Base-by-base conservation (phyloP, 2,888 invertebrate species). In the Morinoia aosen region DNA sequence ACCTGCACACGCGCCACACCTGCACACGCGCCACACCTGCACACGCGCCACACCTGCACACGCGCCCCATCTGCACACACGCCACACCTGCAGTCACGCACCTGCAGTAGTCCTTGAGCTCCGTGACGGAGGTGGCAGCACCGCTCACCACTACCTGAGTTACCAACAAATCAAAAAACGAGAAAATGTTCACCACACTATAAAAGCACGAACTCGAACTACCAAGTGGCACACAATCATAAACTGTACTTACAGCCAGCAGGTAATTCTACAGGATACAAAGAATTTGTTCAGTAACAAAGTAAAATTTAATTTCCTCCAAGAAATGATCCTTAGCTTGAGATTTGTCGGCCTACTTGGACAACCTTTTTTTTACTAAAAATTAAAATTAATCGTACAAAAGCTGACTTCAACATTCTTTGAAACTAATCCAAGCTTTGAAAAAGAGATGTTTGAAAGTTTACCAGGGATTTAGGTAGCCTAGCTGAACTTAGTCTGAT, bases 91-190 rank as follows among this genome's bases (percentile, higher is more conserved):
- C 97, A 96, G 99, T 97, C 7, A 99, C 99, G 40, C 95, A 95
- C 58, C 61, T 95, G 97, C 99, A 99, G 97, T 99, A 99, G 61
- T 98, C 97, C 95, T 98, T 97, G 48, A 99, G 98, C 97, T 99
- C 98, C 56, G 97, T 97, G 14, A 98, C 98, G 0, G 98, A 98
- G 96, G 98, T 98, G 0, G 98, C 98, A 19, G 98, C 98, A 97
- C 98, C 98, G 97, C 99, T 99, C 0, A 99, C 99, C 96, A 99
- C 98, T 94, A 99, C 98, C 97, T 97, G 95, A 12, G 76, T 76
- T 2, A 33, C 33, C 25, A 33, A 33, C 33, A 61, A 16, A 10
- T 76, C 7, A 76, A 8, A 76, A 2, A 33, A 33, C 25, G 2
- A 33, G 33, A 33, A 76, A 76, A 76, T 1, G 8, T 76, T 76